These are phyloP conservation scores for Rhinophrynus dorsalis DNA, from an alignment of 2,797 vertebrate genomes.

Conservation along the genomic window DNA sequence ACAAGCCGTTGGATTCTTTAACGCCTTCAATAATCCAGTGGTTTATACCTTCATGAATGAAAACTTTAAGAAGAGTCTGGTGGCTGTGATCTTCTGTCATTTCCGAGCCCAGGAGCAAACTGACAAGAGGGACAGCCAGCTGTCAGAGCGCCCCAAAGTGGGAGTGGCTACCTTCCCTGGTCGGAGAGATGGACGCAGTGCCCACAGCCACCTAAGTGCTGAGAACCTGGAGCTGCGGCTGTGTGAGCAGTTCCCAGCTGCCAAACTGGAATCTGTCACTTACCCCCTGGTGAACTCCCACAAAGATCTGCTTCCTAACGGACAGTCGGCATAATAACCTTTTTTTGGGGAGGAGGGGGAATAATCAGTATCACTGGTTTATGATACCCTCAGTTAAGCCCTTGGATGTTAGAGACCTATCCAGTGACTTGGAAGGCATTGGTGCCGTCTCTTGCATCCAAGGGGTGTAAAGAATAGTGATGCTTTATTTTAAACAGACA, in stretches of 20 bases:
- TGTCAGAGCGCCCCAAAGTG: constrained; percentile 21
- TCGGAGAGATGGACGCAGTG: constrained; percentile 21
- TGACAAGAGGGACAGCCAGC: constrained; percentile 36
- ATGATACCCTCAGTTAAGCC: no score
- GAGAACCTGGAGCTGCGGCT: constrained; percentile 45
- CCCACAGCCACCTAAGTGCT: constrained; percentile 43
- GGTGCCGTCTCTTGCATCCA: no score
- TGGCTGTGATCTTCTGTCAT: constrained; percentile 70
- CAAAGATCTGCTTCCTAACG: constrained; percentile 31
- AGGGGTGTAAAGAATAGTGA: no score
- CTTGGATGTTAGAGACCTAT: no score
- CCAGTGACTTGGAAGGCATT: no score
- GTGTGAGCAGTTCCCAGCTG: constrained; percentile 34
- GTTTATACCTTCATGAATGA: constrained; percentile 84
- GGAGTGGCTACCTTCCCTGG: not conserved
- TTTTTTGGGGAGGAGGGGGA: not conserved
- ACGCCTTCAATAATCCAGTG: constrained; percentile 84
- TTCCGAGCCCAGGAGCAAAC: constrained; percentile 52
- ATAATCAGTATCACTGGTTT: no score
- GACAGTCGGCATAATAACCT: constrained; percentile 37
- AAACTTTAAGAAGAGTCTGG: constrained; percentile 81
- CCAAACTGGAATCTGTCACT: constrained; percentile 40
- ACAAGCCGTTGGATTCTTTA: constrained; percentile 82
- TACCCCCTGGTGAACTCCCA: constrained; percentile 30
- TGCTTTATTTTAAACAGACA: no score